Percentiles rank a stretch among this genome's conserved stretches.
Conservation (phyloP, 2,113 vertebrate species). For the Physeter macrocephalus region DNA sequence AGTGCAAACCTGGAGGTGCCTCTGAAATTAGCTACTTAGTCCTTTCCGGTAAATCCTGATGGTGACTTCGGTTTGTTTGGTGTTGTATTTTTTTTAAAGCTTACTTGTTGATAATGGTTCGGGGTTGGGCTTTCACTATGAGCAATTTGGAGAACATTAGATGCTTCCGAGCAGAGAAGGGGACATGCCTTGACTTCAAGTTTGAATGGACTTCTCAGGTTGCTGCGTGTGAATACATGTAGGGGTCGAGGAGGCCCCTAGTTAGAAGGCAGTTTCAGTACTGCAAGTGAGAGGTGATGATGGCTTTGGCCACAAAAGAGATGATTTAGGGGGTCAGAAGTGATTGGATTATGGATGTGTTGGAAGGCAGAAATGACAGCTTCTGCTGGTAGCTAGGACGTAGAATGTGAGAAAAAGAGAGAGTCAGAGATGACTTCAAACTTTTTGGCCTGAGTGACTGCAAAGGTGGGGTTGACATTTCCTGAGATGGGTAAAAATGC, state of each 20-base stretch:
- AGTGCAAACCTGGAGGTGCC: not conserved
- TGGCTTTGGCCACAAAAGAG: too few species aligned
- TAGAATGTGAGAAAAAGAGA: not conserved
- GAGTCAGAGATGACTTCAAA: too few species aligned
- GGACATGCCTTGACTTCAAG: not conserved
- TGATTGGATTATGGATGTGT: not conserved
- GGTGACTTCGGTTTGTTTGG: not conserved
- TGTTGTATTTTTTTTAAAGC: not conserved
- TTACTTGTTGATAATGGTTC: not conserved
- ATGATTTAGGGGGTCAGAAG: not conserved
- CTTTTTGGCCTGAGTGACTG: not conserved
- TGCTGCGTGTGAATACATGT: fast-evolving
- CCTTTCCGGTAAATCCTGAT: not conserved
- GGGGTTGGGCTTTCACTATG: not conserved
- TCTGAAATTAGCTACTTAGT: not conserved
- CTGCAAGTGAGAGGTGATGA: not conserved
- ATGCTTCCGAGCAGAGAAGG: not conserved
- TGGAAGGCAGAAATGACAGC: not conserved
- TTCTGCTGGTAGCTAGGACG: not conserved
- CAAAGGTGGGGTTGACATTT: not conserved
- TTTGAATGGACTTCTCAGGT: not conserved
- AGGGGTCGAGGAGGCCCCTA: fast-evolving
- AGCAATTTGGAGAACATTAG: not conserved
- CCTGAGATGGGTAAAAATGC: fast-evolving
- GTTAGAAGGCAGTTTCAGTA: not conserved